Percentiles rank a stretch among this genome's conserved stretches.
Conservation (phyloP, 2,113 vertebrate genomes). For the Elanoides forficatus region DNA sequence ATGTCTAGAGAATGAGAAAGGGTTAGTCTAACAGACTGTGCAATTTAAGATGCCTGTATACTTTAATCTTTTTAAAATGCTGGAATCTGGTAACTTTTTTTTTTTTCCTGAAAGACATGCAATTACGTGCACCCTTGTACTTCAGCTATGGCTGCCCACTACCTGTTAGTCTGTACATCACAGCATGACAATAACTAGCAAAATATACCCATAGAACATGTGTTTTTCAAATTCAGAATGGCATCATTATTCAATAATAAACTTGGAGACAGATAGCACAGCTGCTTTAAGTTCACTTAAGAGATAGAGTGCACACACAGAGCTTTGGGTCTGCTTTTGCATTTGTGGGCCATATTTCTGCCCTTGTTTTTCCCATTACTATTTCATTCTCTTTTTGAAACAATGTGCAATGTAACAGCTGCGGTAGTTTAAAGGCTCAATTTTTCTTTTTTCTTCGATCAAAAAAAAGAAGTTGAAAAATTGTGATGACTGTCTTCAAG, state of each 20-base stretch:
- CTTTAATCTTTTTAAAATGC: background rate
- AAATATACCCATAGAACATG: background rate
- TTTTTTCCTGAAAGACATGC: background rate
- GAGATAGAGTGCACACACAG: background rate
- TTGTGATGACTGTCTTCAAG: background rate
- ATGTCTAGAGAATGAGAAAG: background rate
- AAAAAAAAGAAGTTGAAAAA: background rate
- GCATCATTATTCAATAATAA: background rate
- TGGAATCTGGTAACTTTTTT: background rate
- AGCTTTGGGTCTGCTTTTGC: background rate
- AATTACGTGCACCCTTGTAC: rapidly evolving
- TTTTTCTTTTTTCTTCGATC: background rate
- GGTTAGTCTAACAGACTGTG: background rate
- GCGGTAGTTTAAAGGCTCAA: background rate
- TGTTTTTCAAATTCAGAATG: background rate
- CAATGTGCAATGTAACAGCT: background rate
- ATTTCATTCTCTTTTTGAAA: background rate
- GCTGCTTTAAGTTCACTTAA: background rate
- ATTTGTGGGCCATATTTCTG: background rate
- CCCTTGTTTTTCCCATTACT: background rate
- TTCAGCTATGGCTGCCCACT: background rate
- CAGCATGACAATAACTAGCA: background rate
- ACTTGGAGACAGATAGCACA: background rate
- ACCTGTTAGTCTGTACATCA: background rate
- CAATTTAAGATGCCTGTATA: background rate